Evolutionary conservation across 2,797 vertebrate genomes (phyloP).

Genomic region (Schizopygopsis pylzovi): DNA sequence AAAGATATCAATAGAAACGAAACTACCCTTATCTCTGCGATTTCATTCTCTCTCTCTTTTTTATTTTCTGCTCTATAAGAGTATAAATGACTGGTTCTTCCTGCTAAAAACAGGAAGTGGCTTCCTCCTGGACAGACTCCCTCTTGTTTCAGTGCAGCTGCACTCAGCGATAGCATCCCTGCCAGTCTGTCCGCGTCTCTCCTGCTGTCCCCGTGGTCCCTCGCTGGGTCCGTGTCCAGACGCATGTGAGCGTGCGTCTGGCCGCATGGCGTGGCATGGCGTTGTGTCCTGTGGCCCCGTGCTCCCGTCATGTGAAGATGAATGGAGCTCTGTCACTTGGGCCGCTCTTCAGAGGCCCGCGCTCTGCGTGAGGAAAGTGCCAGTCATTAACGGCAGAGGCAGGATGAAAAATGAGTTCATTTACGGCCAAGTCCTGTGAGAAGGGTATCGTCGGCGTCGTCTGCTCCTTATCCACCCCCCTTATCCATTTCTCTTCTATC

Average conservation of each 20-base stretch:
- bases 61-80: background rate
- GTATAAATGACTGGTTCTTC: background rate
- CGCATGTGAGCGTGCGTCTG: slow-evolving; percentile 11
- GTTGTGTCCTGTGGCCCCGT: slow-evolving; percentile 54
- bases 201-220: slow-evolving; percentile 12
- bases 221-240: slow-evolving; percentile 38
- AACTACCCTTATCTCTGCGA: background rate
- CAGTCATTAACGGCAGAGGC: slow-evolving; percentile 96
- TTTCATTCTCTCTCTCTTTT: background rate
- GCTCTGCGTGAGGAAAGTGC: slow-evolving; percentile 91
- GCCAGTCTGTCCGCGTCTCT: slow-evolving; percentile 29
- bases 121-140: slow-evolving; percentile 8
- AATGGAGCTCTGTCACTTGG: slow-evolving; percentile 88
- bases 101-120: slow-evolving; percentile 15
- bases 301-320: slow-evolving; percentile 71
- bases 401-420: slow-evolving; percentile 99
- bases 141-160: slow-evolving; percentile 37
- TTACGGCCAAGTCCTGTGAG: slow-evolving; percentile 97
- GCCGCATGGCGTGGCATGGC: slow-evolving; percentile 25
- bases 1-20: background rate
- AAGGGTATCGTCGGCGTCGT: slow-evolving; percentile 82
- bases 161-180: slow-evolving; percentile 6
- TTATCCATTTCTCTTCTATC: slow-evolving; percentile 14
- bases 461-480: slow-evolving; percentile 32
- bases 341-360: slow-evolving; percentile 91